A percentile compares a stretch with the other conserved stretches of the same genome.
Evolutionary conservation across 2,797 vertebrate species (phyloP).

Genomic region (Pangasius krempfi): DNA sequence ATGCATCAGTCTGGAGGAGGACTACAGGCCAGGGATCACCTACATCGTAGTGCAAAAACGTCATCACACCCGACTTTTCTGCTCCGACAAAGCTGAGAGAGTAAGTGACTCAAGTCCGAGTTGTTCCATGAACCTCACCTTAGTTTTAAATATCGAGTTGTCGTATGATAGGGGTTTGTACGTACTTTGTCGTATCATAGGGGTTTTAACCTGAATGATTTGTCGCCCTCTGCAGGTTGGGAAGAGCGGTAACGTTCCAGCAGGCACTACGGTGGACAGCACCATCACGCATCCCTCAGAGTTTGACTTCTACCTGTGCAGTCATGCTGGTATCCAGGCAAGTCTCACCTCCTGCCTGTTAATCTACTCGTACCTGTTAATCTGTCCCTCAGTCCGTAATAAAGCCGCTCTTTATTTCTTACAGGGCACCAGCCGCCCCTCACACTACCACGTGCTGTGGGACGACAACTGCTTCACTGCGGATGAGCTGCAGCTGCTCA

Average conservation of each 20-base stretch:
- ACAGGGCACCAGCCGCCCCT: constrained; percentile 97
- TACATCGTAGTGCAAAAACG: constrained; percentile 99
- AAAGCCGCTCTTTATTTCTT: not conserved
- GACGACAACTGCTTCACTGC: constrained; percentile 99
- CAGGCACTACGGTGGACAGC: constrained; percentile 97
- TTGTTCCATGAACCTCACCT: not conserved
- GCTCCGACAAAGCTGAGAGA: constrained; percentile 96
- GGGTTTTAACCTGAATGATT: not conserved
- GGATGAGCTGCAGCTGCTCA: constrained; percentile 94
- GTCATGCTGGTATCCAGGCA: constrained; percentile 99
- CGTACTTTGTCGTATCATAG: too few species aligned
- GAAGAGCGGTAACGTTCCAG: constrained; percentile 97
- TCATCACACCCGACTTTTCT: constrained; percentile 97
- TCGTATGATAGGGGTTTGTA: not conserved
- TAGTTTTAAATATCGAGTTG: not conserved
- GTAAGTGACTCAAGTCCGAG: constrained; percentile 69
- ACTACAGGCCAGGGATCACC: constrained; percentile 96
- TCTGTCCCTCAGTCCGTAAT: too few species aligned
- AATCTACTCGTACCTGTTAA: not conserved
- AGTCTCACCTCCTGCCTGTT: constrained; percentile 26
- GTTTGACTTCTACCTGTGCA: constrained; percentile 99
- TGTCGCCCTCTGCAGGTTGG: constrained; percentile 81
- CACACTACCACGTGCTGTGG: constrained; percentile 98
- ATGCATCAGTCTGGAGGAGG: constrained; percentile 98
- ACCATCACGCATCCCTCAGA: constrained; percentile 99